Conservation (phyloP, 2,888 invertebrate genomes). For the Stictocephala bisonia region DNA sequence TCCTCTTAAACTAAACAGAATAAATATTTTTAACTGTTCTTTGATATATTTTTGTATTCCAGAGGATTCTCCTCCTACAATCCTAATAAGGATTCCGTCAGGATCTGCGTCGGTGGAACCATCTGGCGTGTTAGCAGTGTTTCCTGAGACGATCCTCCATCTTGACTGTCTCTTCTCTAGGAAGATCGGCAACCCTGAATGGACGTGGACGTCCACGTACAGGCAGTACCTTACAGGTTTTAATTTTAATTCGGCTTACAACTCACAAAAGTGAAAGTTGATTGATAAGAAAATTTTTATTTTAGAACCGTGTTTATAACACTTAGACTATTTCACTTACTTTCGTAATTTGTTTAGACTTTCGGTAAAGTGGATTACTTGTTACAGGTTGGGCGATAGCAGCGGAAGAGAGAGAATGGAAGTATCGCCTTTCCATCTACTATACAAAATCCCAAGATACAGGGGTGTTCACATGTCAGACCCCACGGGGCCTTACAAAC, state of each 20-base stretch:
- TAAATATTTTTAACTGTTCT: background rate
- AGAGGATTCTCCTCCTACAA: conserved; percentile 87
- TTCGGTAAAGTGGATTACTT: background rate
- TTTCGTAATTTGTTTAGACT: too few species aligned
- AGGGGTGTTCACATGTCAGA: conserved; percentile 86
- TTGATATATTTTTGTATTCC: conserved; percentile 59
- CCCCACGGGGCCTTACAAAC: conserved; percentile 83
- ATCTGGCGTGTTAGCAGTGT: conserved; percentile 81
- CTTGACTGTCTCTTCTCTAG: conserved; percentile 85
- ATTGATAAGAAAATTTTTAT: too few species aligned
- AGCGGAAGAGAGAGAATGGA: conserved; percentile 80
- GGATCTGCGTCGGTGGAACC: conserved; percentile 86
- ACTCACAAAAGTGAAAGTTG: too few species aligned
- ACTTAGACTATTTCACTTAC: too few species aligned
- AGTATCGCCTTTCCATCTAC: conserved; percentile 83
- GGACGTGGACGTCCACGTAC: conserved; percentile 88
- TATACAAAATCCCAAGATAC: conserved; percentile 86
- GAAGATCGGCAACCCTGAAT: conserved; percentile 82
- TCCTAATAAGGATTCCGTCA: conserved; percentile 78
- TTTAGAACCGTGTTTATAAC: too few species aligned
- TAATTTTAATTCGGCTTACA: too few species aligned
- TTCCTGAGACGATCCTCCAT: conserved; percentile 82
- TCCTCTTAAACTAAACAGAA: background rate
- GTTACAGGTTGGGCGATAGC: conserved; percentile 78
- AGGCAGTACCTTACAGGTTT: conserved; percentile 84